Conservation (phyloP, 2,888 invertebrate species). For the Bursaphelenchus okinawaensis region DNA sequence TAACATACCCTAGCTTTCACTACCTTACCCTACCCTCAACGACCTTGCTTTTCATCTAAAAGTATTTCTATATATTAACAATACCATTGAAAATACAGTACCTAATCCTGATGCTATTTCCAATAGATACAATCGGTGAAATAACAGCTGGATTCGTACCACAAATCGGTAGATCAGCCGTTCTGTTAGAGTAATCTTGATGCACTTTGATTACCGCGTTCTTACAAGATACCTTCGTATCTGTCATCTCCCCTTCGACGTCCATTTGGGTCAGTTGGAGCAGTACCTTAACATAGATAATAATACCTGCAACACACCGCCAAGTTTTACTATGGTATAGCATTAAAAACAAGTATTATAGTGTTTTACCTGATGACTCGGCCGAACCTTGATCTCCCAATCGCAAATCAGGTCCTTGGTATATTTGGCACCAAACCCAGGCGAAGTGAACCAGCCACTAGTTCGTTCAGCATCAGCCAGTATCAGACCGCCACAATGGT, state of each 20-base stretch:
- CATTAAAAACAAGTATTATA: too few relatives aligned
- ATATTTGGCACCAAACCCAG: slow-evolving; percentile 78
- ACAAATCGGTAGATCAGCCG: slow-evolving; percentile 30
- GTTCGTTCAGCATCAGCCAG: slow-evolving; percentile 25
- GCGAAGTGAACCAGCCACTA: slow-evolving; percentile 32
- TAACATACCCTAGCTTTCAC: too few relatives aligned
- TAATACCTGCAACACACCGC: too few relatives aligned
- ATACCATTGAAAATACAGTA: too few relatives aligned
- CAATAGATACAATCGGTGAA: slow-evolving; percentile 30
- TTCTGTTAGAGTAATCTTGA: slow-evolving; percentile 29
- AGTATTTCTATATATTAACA: too few relatives aligned
- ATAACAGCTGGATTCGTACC: slow-evolving; percentile 28
- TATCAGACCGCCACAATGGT: slow-evolving; percentile 34
- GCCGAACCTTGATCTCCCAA: slow-evolving; percentile 72
- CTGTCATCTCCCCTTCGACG: slow-evolving; percentile 71
- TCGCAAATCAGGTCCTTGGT: slow-evolving; percentile 80
- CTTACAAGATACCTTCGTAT: slow-evolving; percentile 26
- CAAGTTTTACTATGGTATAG: too few relatives aligned
- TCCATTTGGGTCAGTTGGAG: slow-evolving; percentile 84
- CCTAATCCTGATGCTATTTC: slow-evolving; percentile 33
- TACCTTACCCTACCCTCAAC: too few relatives aligned
- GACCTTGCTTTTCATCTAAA: too few relatives aligned
- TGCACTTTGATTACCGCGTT: slow-evolving; percentile 44
- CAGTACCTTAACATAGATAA: slow-evolving; percentile 65
- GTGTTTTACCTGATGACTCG: slow-evolving; percentile 37